Evolutionary conservation across 2,113 vertebrate species (phyloP).

Genomic region (Rhinoptilus africanus): DNA sequence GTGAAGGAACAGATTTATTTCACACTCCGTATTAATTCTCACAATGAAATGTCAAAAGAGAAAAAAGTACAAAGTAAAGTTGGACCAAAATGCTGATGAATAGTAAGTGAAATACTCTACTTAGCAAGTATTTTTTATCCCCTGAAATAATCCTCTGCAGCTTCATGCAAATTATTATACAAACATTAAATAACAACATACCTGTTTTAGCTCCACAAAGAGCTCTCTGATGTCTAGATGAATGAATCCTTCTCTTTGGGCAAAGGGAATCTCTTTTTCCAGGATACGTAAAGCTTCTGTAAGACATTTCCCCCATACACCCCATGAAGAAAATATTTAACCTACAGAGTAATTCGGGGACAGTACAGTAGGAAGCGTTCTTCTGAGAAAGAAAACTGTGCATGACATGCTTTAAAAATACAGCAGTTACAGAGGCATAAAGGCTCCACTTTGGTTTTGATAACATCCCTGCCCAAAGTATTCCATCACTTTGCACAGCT

Average conservation of each 20-base stretch:
- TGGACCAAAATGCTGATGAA: background rate
- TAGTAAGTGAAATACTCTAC: background rate
- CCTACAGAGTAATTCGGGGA: background rate
- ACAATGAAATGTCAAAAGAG: background rate
- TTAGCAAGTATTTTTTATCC: background rate
- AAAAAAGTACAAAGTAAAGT: background rate
- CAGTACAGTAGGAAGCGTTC: background rate
- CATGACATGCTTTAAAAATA: background rate
- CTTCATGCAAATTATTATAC: background rate
- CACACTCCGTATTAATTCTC: background rate
- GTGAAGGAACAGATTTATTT: background rate
- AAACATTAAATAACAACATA: background rate
- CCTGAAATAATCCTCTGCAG: background rate
- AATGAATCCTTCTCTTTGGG: background rate
- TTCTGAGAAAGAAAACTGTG: background rate
- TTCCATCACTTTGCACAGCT: background rate
- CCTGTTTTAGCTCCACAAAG: conserved; percentile 46
- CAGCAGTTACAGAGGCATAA: background rate
- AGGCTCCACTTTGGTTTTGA: background rate
- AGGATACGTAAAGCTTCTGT: conserved; percentile 12
- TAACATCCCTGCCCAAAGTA: background rate
- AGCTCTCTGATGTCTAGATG: conserved; percentile 7
- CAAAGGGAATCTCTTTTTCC: background rate
- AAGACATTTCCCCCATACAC: background rate
- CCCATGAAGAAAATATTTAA: background rate